Base-by-base conservation (phyloP, 2,888 invertebrate genomes). In the Molanna angustata region DNA sequence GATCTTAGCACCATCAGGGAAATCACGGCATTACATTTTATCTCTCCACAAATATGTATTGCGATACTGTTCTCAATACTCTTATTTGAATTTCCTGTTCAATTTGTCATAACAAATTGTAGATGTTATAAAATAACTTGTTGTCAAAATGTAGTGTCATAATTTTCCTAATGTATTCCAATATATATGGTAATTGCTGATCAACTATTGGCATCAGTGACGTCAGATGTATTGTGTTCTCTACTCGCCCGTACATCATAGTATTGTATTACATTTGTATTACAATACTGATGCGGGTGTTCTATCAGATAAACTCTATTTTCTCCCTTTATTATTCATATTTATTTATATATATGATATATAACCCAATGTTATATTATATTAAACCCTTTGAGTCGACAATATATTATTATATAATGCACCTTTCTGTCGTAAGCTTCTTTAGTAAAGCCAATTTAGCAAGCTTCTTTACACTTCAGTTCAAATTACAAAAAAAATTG, bases 201-300 rank as follows among this genome's bases (percentile, higher is more conserved):
- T 52, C 52, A 55, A 53, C 51, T 39, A 50, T 50, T 51, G 52
- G 57, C 57, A 42, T 77, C 76, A 77, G 77, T 76, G 75, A 74
- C 77, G 77, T 76, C 77, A 76, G 76, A 74, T 77, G 77, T 77
- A 76, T 77, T 77, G 74, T 74, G 76, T 76, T 66, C 74, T 76
- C 76, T 77, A 77, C 77, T 76, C 76, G 73, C 65, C 69, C 64
- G 61, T 69, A 73, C 73, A 65, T 66, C 71, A 56, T 62, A 66
- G 63, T 60, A 67, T 21, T 37, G 20, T 16, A 39, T n/a, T 21
- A 33, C 31, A 14, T 20, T 27, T 2, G 32, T 49, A 21, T 39
- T 42, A 19, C 27, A 21, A n/a, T 32, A 32, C 42, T 32, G 17
- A 49, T 55, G 51, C 47, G 49, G 55, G 52, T 55, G 59, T 43